Evolutionary conservation across 2,888 invertebrate species (phyloP), one percentile per base, ranked within the genome.

Genomic region (Drosophila greeni): DNA sequence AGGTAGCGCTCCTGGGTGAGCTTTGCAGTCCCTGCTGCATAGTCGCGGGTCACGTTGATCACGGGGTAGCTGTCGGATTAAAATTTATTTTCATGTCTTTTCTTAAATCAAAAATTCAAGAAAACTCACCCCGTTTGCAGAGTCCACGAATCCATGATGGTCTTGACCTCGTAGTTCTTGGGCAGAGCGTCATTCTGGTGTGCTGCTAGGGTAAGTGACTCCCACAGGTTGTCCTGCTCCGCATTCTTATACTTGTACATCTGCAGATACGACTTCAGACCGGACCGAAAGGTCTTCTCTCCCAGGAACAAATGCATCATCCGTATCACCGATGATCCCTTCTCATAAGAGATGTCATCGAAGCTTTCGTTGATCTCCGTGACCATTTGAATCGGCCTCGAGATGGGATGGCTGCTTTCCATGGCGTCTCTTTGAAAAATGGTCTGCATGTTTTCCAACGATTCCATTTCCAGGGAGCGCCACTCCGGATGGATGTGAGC

Each of bases 261-360:
- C 1, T 89, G 85, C 8, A 95, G 88, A 86, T 95, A 95, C 58
- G 90, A 91, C 48, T 91, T 91, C 2, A 94, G 89, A 2, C 94
- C 94, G 0, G 62, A 54, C 0, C 91, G 90, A 86, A 95, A 94
- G n/a, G 93, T 91, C 0, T 91, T 90, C 47, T 94, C 92, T 0
- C 97, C 97, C 14, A 97, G 91, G 88, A 95, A 94, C 83, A 93
- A 91, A 74, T 93, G 92, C 94, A 98, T 95, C 98, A 98, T 98
- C 24, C 97, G 91, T 64, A 98, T 92, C 42, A 98, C 91, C 0
- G 93, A 92, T 0, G 95, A 92, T 0, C 96, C 96, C 88, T 96
- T 96, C 65, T 91, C 91, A 88, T 96, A 96, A 0, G 95, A 94
- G 7, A 96, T 95, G 37, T 92, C 90, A 86, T 96, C 95, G 87